phyloP scores from a whole-genome alignment of 2,797 vertebrate species.

The Xerus rutilus region DNA sequence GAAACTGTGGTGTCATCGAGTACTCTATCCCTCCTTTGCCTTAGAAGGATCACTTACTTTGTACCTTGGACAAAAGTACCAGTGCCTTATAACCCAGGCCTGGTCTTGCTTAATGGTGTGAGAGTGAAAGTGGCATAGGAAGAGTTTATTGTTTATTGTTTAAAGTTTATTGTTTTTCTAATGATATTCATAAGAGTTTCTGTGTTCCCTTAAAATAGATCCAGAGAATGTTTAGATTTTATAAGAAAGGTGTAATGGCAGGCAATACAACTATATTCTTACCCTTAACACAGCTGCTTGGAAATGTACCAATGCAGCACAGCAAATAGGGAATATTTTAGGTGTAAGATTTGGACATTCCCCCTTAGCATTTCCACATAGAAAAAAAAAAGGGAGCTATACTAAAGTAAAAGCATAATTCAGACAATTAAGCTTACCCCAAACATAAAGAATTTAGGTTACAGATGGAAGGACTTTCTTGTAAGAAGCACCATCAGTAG shows the following conservation, averaged over 20 bases:
- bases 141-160: background rate
- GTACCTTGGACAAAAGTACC: background rate
- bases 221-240: background rate
- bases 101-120: background rate
- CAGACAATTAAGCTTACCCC: background rate
- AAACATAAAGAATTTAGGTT: background rate
- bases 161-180: slow-evolving; percentile 40
- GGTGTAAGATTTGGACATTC: background rate
- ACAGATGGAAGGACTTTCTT: background rate
- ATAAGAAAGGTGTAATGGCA: background rate
- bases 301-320: background rate
- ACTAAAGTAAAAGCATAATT: background rate
- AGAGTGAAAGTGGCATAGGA: background rate
- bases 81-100: background rate
- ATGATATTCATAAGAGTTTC: slow-evolving; percentile 4
- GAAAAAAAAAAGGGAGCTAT: background rate
- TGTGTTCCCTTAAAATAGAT: background rate
- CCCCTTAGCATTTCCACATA: background rate
- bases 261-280: background rate
- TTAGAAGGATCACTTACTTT: background rate
- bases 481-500: background rate
- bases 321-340: background rate
- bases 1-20: background rate
- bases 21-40: background rate
- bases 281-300: background rate